Conservation (phyloP, 2,888 invertebrate species). For the Troides oblongomaculatus region DNA sequence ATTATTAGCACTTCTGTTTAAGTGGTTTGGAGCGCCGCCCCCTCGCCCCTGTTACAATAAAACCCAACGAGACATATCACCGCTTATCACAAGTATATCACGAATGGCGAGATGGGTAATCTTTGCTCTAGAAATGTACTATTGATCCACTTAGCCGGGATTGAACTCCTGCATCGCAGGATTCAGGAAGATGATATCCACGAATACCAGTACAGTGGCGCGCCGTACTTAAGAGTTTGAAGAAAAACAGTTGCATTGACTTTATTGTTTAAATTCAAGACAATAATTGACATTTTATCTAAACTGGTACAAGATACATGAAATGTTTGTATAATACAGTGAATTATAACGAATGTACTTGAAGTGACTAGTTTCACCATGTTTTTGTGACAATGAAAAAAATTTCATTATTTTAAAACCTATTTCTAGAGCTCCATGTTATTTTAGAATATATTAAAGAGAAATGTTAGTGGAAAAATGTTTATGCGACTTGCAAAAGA, state of each 20-base stretch:
- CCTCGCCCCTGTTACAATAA: conserved; percentile 2
- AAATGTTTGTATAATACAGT: conserved; percentile 11
- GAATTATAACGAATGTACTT: not conserved
- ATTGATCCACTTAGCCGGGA: not conserved
- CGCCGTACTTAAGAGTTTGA: not conserved
- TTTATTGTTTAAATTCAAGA: not conserved
- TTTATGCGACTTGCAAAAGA: not conserved
- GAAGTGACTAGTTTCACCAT: conserved; percentile 13
- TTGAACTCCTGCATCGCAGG: too few species aligned
- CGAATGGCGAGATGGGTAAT: conserved; percentile 9
- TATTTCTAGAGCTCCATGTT: not conserved
- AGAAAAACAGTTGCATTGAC: not conserved
- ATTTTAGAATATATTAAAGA: not conserved
- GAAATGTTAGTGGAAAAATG: not conserved
- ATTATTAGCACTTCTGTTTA: conserved; percentile 26
- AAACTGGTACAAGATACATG: not conserved
- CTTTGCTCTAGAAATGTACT: conserved; percentile 1
- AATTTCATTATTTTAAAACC: not conserved
- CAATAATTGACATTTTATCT: not conserved
- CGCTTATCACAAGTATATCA: conserved; percentile 21
- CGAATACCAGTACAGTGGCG: too few species aligned
- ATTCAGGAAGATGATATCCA: too few species aligned
- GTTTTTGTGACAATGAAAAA: conserved; percentile 15
- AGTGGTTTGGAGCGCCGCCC: not conserved
- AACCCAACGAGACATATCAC: not conserved